Percentiles rank a stretch among this genome's conserved stretches.
Evolutionary conservation across 2,797 vertebrate species (phyloP).

Genomic region (Muscicapa striata): DNA sequence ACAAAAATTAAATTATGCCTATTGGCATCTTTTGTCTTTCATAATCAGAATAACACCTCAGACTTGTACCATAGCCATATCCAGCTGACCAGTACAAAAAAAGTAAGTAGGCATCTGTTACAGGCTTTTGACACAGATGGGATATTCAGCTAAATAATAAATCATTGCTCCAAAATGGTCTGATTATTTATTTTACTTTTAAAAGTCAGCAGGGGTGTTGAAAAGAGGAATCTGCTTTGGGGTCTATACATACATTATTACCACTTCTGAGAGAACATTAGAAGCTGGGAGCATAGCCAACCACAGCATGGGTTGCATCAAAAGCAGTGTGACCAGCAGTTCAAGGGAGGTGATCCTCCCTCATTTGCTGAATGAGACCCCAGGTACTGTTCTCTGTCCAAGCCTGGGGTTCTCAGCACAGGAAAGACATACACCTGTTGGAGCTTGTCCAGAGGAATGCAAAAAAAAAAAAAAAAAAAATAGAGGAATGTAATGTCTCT

Average conservation of each 20-base stretch:
- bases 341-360: not conserved
- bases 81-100: not conserved
- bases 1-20: not conserved
- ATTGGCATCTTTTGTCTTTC: not conserved
- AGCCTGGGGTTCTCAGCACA: not conserved
- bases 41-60: not conserved
- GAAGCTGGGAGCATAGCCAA: not conserved
- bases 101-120: not conserved
- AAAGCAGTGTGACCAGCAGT: not conserved
- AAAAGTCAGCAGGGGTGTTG: not conserved
- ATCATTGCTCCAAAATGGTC: not conserved
- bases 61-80: not conserved
- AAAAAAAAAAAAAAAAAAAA: too few relatives aligned
- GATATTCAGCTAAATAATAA: not conserved
- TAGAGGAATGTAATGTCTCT: not conserved
- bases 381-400: accelerated
- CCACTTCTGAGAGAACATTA: not conserved
- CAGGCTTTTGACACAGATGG: not conserved
- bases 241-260: not conserved
- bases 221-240: not conserved
- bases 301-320: not conserved
- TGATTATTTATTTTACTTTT: not conserved
- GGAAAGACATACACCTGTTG: not conserved
- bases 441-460: accelerated
- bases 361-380: accelerated